These are phyloP conservation scores for Solenopsis invicta DNA, from an alignment of 1,140 invertebrate species.

Conservation along the genomic window DNA sequence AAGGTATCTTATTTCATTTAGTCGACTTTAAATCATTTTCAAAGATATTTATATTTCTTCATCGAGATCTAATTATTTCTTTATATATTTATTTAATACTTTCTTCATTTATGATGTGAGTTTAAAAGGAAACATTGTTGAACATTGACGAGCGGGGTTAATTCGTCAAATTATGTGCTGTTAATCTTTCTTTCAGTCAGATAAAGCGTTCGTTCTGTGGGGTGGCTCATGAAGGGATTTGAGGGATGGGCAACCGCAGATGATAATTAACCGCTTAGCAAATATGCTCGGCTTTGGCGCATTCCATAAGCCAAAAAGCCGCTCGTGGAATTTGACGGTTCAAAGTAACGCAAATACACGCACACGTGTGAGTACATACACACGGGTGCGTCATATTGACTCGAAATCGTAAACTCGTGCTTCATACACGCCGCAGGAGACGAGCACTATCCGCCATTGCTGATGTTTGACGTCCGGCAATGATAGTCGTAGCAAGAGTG, in stretches of 20 bases:
- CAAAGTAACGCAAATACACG: conserved; percentile 79
- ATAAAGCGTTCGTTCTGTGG: neutral
- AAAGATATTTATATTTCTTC: neutral
- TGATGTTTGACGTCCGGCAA: neutral
- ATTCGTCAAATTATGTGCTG: neutral
- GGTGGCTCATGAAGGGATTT: conserved; percentile 32
- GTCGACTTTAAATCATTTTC: neutral
- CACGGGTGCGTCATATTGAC: conserved; percentile 25
- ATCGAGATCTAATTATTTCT: neutral
- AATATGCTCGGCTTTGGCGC: conserved; percentile 76
- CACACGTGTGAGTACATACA: too few species aligned
- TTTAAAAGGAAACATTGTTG: neutral
- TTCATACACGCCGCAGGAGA: conserved; percentile 24
- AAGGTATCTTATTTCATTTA: neutral
- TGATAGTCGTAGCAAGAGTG: neutral
- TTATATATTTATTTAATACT: conserved; percentile 2
- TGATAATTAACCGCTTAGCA: conserved; percentile 81
- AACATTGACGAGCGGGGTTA: neutral
- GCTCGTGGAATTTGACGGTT: conserved; percentile 67
- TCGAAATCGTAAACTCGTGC: conserved; percentile 32
- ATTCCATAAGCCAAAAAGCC: conserved; percentile 77
- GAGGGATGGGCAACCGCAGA: conserved; percentile 44
- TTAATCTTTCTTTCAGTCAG: conserved; percentile 30
- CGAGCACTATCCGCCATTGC: neutral
- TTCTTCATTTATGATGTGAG: neutral